Evolutionary conservation across 2,113 vertebrate genomes (phyloP).

Genomic region (Aspiorhynchus laticeps): DNA sequence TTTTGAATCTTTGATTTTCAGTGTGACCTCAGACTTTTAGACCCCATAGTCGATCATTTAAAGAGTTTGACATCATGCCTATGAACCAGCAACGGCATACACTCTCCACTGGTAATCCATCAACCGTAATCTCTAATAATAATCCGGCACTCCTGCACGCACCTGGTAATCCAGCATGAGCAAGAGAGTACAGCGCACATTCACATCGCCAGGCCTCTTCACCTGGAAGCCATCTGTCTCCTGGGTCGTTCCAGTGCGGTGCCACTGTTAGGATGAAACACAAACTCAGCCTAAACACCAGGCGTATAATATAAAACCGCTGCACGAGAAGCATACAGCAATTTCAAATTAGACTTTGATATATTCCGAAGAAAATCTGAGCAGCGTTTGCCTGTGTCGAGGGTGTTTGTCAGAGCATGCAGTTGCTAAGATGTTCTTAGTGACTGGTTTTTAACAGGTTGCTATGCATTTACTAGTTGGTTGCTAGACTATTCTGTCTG

Average conservation of each 20-base stretch:
- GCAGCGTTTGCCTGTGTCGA: background rate
- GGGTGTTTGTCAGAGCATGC: background rate
- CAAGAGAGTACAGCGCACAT: slow-evolving; percentile 84
- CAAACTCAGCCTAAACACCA: background rate
- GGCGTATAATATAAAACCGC: background rate
- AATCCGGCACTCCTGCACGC: slow-evolving; percentile 15
- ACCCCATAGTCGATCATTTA: background rate
- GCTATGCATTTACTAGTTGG: background rate
- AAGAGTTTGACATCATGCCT: background rate
- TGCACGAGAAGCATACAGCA: background rate
- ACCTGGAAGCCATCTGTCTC: slow-evolving; percentile 90
- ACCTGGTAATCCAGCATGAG: slow-evolving; percentile 93
- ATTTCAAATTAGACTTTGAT: background rate
- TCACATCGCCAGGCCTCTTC: slow-evolving; percentile 86
- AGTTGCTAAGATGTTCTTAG: slow-evolving; percentile 9
- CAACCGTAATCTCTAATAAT: background rate
- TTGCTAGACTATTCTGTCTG: background rate
- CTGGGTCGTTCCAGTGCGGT: slow-evolving; percentile 86
- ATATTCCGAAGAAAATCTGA: background rate
- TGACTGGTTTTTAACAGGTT: background rate
- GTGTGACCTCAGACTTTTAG: background rate
- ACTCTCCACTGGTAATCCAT: background rate
- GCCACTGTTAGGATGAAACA: slow-evolving; percentile 76
- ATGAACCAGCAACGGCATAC: background rate
- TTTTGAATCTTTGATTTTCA: background rate